phyloP scores from a whole-genome alignment of 2,888 invertebrate genomes.

The Aelia acuminata region DNA sequence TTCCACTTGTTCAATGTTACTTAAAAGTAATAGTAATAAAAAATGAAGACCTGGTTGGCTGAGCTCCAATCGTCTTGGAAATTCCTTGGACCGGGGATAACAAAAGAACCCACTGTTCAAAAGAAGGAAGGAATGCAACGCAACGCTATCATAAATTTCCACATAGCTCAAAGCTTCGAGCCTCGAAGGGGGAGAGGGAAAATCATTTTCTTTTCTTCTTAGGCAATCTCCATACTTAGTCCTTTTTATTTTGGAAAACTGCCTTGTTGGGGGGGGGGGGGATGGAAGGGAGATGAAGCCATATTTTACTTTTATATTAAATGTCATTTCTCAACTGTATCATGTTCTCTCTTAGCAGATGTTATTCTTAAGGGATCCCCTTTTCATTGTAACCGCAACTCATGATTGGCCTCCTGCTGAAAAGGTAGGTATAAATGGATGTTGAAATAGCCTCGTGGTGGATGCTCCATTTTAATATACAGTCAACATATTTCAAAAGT shows the following conservation, averaged over 20 bases:
- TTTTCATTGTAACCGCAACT: background rate
- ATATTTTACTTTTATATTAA: conserved; percentile 27
- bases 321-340: conserved; percentile 43
- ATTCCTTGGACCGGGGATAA: background rate
- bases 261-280: background rate
- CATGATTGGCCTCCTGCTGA: background rate
- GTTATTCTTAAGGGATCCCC: conserved; percentile 7
- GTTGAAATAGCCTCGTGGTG: background rate
- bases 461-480: background rate
- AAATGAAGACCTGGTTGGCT: background rate
- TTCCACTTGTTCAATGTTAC: background rate
- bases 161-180: conserved; percentile 27
- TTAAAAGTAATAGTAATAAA: background rate
- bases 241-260: conserved; percentile 61
- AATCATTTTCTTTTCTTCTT: conserved; percentile 45
- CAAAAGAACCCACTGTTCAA: background rate
- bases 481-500: background rate
- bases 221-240: conserved; percentile 66
- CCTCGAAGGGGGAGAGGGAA: background rate
- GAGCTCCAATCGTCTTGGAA: background rate
- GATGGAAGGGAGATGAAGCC: conserved; percentile 14
- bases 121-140: background rate
- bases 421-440: background rate
- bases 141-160: conserved; percentile 38
- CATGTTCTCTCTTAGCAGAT: conserved; percentile 20